phyloP scores from a whole-genome alignment of 2,113 vertebrate species.

The Ceyx melanurus region DNA sequence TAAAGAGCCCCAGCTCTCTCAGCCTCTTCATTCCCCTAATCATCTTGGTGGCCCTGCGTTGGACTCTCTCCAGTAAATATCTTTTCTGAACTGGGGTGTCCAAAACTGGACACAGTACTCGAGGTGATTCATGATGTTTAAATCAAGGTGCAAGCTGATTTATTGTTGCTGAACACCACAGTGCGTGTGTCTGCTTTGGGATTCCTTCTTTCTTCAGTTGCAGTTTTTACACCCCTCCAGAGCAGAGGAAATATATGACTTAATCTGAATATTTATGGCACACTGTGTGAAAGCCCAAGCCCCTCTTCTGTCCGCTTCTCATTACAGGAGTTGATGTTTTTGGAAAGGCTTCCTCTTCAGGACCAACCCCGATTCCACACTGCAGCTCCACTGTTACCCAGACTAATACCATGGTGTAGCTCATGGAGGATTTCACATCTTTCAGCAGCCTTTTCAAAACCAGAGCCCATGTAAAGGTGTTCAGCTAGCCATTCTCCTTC shows the following conservation, averaged over 20 bases:
- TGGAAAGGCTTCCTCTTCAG: neutral
- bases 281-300: constrained; percentile 33
- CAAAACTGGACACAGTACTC: no score
- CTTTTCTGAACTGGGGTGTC: no score
- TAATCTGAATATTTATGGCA: constrained; percentile 52
- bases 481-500: constrained; percentile 71
- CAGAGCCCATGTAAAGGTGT: constrained; percentile 59
- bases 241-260: constrained; percentile 48
- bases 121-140: neutral
- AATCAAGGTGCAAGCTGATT: neutral
- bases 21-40: no score
- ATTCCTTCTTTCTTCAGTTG: neutral
- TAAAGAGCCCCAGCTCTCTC: no score
- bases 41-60: no score
- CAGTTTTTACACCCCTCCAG: neutral
- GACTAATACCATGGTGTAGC: neutral
- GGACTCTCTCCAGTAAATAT: no score
- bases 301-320: constrained; percentile 32
- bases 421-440: neutral
- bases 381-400: neutral
- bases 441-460: constrained; percentile 41
- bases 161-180: neutral
- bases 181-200: neutral
- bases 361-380: neutral
- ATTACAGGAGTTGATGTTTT: constrained; percentile 24